A percentile compares a stretch with the other conserved stretches of the same genome.
These are phyloP conservation scores for Neolamprologus longior DNA, from an alignment of 2,113 vertebrate genomes.

Conservation along the genomic window DNA sequence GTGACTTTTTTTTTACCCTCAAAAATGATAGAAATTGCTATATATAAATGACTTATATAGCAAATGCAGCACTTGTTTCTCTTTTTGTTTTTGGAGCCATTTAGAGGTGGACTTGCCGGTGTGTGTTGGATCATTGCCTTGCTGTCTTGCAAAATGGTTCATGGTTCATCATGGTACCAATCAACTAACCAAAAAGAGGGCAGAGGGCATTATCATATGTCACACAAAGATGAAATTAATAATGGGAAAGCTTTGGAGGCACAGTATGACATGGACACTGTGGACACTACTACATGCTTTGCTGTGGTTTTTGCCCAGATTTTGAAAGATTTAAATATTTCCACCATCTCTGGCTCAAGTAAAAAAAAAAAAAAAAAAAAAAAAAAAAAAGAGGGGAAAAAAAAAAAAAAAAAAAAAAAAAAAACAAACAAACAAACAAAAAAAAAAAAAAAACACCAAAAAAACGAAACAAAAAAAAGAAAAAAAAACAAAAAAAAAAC, in stretches of 20 bases:
- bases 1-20: background rate
- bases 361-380: background rate
- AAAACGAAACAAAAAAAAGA: background rate
- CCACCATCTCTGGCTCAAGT: accelerated
- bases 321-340: too few relatives aligned
- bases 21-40: background rate
- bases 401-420: background rate
- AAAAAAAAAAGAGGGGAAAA: background rate
- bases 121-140: background rate
- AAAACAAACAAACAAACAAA: too few relatives aligned
- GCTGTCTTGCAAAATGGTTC: background rate
- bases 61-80: background rate
- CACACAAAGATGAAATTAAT: background rate
- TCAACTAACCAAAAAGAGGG: background rate
- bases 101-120: background rate
- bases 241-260: background rate
- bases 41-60: background rate
- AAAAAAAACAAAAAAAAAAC: background rate
- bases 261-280: background rate
- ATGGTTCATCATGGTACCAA: background rate
- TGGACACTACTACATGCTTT: too few relatives aligned
- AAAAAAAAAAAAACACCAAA: background rate
- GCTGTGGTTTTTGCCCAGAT: too few relatives aligned
- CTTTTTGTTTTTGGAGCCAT: background rate
- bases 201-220: background rate